Percentiles rank a stretch among this genome's conserved stretches.
Evolutionary conservation across 1,140 invertebrate species (phyloP).

Genomic region (Coenobita brevimanus): DNA sequence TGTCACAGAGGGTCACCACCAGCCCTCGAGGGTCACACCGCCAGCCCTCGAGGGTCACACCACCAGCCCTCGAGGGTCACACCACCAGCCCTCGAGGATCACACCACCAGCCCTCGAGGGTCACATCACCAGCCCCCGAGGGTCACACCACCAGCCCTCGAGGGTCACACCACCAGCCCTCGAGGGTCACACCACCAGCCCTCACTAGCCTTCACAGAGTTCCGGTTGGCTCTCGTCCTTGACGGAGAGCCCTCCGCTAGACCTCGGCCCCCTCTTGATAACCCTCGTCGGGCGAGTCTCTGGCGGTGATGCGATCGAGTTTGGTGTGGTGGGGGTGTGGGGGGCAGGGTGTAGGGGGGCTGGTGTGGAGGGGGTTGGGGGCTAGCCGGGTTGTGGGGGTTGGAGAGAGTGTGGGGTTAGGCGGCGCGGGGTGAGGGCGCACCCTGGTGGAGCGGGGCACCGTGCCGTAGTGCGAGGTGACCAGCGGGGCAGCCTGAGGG

Average conservation of each 20-base stretch:
- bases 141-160: too few species aligned
- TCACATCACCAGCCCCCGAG: too few species aligned
- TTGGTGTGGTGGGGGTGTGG: slow-evolving; percentile 61
- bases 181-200: too few species aligned
- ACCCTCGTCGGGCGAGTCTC: slow-evolving; percentile 90
- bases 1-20: too few species aligned
- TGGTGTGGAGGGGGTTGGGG: slow-evolving; percentile 31
- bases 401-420: slow-evolving; percentile 34
- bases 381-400: slow-evolving; percentile 12
- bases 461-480: slow-evolving; percentile 57
- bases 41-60: too few species aligned
- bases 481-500: slow-evolving; percentile 23
- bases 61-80: too few species aligned
- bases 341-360: slow-evolving; percentile 60
- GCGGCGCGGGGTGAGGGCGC: slow-evolving; percentile 43
- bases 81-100: too few species aligned
- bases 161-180: too few species aligned
- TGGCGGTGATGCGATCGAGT: slow-evolving; percentile 76
- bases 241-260: slow-evolving; percentile 73
- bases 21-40: too few species aligned
- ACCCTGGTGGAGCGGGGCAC: slow-evolving; percentile 61
- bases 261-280: slow-evolving; percentile 95
- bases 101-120: too few species aligned
- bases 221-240: not conserved
- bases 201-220: too few species aligned